Base-by-base conservation (phyloP, 1,140 invertebrate genomes). In the Pygmarrhopalites habei region DNA sequence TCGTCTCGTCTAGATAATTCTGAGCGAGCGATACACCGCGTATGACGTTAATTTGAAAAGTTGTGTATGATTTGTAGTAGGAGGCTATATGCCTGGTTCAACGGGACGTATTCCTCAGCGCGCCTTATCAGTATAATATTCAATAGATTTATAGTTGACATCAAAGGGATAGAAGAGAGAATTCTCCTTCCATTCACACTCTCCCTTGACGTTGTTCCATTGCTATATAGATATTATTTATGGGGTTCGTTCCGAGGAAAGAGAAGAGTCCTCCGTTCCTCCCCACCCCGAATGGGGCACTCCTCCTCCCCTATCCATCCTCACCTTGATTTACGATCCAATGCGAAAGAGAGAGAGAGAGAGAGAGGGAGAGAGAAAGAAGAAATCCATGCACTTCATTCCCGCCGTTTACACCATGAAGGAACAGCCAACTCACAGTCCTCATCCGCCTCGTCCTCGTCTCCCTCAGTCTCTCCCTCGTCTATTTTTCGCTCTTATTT, bases 111-210 rank as follows among this genome's bases (percentile, higher is more conserved):
- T 67, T 65, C 65, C n/a, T n/a, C n/a, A n/a, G n/a, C n/a, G n/a
- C n/a, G n/a, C n/a, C n/a, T n/a, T n/a, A n/a, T n/a, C n/a, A n/a
- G n/a, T n/a, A 70, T 70, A 70, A 70, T 56, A n/a, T n/a, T n/a
- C n/a, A 70, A 70, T 59, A 67, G 68, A 70, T 70, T 70, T 70
- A 67, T 70, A 58, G 68, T 64, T 65, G 68, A 70, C 68, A 65
- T 62, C 65, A 60, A 66, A 52, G 65, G 62, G 65, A 58, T n/a
- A n/a, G n/a, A n/a, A n/a, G n/a, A n/a, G n/a, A n/a, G n/a, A n/a
- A n/a, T n/a, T n/a, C n/a, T n/a, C n/a, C 66, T 59, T 49, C 58
- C 62, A 61, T 58, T 58, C 60, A 62, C 60, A 62, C 60, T 62
- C 56, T 55, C 68, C 62, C 62, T 67, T 67, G 65, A 67, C 68